A percentile compares a stretch with the other conserved stretches of the same genome.
phyloP scores from a whole-genome alignment of 2,797 vertebrate species.

The Phylloscopus collybita region DNA sequence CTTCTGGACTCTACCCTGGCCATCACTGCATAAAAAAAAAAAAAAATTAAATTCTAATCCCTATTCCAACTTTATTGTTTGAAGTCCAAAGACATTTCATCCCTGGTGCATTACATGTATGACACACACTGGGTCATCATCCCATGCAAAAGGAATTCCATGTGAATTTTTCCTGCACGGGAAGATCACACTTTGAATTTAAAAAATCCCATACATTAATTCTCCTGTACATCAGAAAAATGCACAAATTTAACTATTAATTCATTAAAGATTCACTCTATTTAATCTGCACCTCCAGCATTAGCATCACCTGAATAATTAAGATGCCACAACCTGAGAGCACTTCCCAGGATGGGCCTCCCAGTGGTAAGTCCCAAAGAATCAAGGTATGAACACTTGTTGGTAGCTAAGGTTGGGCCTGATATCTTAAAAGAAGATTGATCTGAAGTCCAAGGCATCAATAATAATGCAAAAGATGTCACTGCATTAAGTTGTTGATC shows the following conservation, averaged over 20 bases:
- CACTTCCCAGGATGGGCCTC: background rate
- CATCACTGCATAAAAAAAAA: background rate
- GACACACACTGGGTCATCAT: background rate
- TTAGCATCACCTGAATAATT: background rate
- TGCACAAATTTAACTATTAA: background rate
- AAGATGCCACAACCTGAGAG: background rate
- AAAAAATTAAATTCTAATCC: constrained; percentile 1
- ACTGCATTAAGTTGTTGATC: background rate
- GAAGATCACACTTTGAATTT: background rate
- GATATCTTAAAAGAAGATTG: background rate
- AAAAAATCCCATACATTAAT: background rate
- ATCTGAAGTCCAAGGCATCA: background rate
- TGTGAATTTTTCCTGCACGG: background rate
- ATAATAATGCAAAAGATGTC: background rate
- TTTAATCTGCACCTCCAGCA: background rate
- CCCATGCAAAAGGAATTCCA: background rate
- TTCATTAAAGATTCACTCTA: background rate
- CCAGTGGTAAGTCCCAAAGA: background rate
- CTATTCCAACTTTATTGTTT: background rate
- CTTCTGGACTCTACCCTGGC: background rate
- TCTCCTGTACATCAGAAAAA: background rate
- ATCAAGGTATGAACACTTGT: background rate
- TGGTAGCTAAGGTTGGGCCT: background rate
- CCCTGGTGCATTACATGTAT: background rate
- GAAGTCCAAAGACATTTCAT: background rate